These are phyloP conservation scores for Achatina immaculata DNA, from an alignment of 1,140 invertebrate genomes.

Conservation along the genomic window DNA sequence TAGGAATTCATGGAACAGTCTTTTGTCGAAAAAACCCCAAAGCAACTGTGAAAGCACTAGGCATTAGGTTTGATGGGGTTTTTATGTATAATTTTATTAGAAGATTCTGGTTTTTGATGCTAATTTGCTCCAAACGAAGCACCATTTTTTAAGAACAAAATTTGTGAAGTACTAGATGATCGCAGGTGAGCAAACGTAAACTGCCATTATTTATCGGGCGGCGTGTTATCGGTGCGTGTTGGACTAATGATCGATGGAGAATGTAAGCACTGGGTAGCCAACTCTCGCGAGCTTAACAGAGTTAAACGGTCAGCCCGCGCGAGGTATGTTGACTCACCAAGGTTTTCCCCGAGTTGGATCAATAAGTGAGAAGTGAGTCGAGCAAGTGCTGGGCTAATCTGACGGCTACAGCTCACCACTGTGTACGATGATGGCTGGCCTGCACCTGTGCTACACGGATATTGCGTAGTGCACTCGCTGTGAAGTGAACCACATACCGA, in stretches of 20 bases:
- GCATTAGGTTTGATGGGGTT: too few relatives aligned
- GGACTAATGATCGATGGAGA: not conserved
- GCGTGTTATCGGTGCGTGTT: constrained; percentile 4
- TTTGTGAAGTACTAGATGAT: too few relatives aligned
- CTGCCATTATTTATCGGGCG: not conserved
- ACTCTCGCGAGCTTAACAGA: not conserved
- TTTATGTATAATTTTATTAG: too few relatives aligned
- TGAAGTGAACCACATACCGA: not conserved
- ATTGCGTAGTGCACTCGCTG: not conserved
- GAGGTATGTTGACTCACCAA: not conserved
- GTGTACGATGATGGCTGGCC: not conserved
- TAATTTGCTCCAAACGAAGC: too few relatives aligned
- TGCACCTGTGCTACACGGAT: not conserved
- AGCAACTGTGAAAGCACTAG: too few relatives aligned
- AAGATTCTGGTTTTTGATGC: too few relatives aligned
- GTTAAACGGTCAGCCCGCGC: not conserved
- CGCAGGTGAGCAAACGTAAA: not conserved
- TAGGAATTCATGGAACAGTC: too few relatives aligned
- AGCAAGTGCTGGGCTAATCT: not conserved
- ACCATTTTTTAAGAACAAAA: too few relatives aligned
- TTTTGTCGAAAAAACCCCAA: too few relatives aligned
- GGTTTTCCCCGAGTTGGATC: not conserved
- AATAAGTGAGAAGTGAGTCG: not conserved
- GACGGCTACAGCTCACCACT: not conserved
- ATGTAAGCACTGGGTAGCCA: not conserved